phyloP scores from a whole-genome alignment of 64 coral and sea anemone species.

The Cladopsammia gracilis region DNA sequence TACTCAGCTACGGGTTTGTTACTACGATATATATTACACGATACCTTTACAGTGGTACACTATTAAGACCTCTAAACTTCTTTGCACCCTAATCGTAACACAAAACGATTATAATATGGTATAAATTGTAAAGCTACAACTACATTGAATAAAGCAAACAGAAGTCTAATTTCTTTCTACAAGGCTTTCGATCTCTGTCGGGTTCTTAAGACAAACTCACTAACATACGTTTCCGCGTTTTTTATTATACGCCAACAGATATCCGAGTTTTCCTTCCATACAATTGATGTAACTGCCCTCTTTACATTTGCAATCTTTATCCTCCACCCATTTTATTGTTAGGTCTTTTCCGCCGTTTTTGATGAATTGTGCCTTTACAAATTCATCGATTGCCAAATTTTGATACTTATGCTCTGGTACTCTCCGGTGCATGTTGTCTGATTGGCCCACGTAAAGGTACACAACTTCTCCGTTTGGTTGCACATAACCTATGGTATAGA shows the following conservation, averaged over 20 bases:
- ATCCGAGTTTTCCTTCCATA: not conserved
- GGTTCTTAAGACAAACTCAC: not conserved
- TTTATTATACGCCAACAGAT: not conserved
- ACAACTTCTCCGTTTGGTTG: not conserved
- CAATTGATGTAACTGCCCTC: not conserved
- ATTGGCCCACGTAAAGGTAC: slow-evolving; percentile 1
- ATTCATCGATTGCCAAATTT: not conserved
- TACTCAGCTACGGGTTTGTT: no score
- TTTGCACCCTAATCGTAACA: no score
- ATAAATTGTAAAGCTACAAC: no score
- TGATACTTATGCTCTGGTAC: not conserved
- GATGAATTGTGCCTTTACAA: not conserved
- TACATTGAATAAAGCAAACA: no score
- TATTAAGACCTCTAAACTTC: no score
- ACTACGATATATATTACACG: no score
- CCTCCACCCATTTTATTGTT: not conserved
- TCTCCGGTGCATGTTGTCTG: not conserved
- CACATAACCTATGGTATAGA: not conserved
- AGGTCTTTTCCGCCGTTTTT: not conserved
- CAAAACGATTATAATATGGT: no score
- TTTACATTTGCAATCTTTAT: not conserved
- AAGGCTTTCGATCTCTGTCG: no score
- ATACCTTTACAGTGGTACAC: no score
- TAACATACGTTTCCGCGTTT: not conserved
- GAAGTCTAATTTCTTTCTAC: no score